Evolutionary conservation across 2,113 vertebrate genomes (phyloP).

Genomic region (Salvelinus sp.): DNA sequence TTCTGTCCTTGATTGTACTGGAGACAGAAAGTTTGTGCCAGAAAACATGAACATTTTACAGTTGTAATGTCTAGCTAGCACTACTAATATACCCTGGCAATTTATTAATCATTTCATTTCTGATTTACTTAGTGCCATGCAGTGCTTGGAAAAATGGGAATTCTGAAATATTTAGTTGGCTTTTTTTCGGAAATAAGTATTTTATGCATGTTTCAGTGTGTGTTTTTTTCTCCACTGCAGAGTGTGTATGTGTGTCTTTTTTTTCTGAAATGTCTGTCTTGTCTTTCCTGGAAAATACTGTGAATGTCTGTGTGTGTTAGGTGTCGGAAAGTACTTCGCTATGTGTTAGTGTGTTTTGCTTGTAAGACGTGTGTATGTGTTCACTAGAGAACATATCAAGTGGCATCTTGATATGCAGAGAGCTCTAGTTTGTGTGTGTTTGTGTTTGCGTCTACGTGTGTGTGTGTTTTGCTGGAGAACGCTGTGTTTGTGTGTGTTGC

Average conservation of each 20-base stretch:
- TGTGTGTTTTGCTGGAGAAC: conserved; percentile 85
- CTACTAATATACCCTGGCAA: neutral
- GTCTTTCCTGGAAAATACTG: conserved; percentile 1
- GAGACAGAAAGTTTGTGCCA: neutral
- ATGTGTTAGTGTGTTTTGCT: conserved; percentile 7
- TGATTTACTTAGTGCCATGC: neutral
- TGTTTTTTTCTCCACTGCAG: neutral
- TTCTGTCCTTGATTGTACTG: neutral
- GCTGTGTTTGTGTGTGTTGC: conserved; percentile 90
- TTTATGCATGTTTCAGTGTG: neutral
- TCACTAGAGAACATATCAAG: conserved; percentile 22
- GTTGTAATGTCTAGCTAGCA: neutral
- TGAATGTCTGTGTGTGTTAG: conserved; percentile 28
- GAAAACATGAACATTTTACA: neutral
- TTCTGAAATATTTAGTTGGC: neutral
- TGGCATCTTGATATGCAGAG: conserved; percentile 13
- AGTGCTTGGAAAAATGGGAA: conserved; percentile 1
- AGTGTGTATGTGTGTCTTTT: conserved; percentile 1
- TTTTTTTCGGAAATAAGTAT: neutral
- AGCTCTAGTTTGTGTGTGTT: conserved; percentile 19
- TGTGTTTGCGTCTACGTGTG: conserved; percentile 63
- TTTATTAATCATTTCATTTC: neutral
- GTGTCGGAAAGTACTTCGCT: neutral
- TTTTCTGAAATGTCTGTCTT: neutral
- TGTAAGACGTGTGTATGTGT: conserved; percentile 13